Percentiles rank a stretch among this genome's conserved stretches.
Conservation (phyloP, 92 coral and sea anemone species). For the Diadumene lineata region DNA sequence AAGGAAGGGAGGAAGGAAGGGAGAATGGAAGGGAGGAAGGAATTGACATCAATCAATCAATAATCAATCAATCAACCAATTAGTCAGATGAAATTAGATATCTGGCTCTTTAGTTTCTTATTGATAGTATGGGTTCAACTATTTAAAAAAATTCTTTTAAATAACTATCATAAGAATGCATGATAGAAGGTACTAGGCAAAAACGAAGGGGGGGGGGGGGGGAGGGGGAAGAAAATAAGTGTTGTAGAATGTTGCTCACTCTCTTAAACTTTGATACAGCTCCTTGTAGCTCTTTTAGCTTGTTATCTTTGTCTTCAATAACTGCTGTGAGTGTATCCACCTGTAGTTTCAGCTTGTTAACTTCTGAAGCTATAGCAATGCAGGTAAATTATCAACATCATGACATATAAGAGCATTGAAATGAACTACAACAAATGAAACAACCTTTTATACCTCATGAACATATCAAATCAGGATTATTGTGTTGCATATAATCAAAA, state of each 20-base stretch:
- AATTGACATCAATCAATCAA: neutral
- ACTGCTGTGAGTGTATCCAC: constrained; percentile 81
- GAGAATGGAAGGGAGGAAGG: neutral
- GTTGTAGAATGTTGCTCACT: constrained; percentile 54
- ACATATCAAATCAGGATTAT: no score
- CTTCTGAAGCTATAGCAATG: constrained; percentile 77
- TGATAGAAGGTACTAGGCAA: neutral
- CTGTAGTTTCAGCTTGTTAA: constrained; percentile 78
- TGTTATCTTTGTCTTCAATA: constrained; percentile 74
- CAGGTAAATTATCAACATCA: neutral
- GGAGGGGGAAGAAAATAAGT: no score
- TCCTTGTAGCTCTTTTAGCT: constrained; percentile 72
- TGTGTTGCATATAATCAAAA: no score
- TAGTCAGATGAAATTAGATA: no score
- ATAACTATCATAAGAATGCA: neutral
- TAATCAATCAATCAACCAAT: no score
- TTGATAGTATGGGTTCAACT: no score
- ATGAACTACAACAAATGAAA: no score
- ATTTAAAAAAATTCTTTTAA: no score
- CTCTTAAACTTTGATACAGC: constrained; percentile 58
- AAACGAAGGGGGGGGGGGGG: neutral
- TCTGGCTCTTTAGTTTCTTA: no score
- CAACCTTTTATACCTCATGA: no score
- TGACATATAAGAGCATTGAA: no score
- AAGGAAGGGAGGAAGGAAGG: neutral